Base-by-base conservation (phyloP, 1,140 invertebrate species). In the Euglossa dilemma region DNA sequence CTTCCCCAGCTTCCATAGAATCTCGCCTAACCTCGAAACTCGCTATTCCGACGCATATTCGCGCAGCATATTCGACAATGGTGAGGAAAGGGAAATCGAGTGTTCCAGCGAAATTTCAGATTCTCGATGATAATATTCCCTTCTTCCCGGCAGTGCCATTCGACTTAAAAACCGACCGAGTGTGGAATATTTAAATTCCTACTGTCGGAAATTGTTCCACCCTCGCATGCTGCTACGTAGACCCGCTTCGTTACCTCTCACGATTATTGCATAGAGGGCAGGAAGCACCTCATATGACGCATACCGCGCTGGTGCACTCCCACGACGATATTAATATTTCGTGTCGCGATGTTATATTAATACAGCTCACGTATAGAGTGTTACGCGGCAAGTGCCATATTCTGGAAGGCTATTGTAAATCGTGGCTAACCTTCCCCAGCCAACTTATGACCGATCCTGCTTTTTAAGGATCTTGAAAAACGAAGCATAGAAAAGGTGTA, bases 271-370 rank as follows among this genome's bases (percentile, higher is more conserved):
- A 86, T 28, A 59, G n/a, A 52, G 79, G 52, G 61, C 69, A 70
- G 80, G 74, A 85, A 85, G 75, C 69, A 16, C 77, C 83, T 89
- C 87, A 88, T 89, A 90, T 88, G 86, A 67, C 74, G 85, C 91
- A 91, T 91, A 85, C 89, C 90, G 56, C 57, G 72, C 59, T 16
- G 78, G 56, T 85, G 70, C 64, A 76, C 83, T 90, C 80, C 78
- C 80, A 63, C 79, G 76, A 86, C 85, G 87, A 87, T 90, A 90
- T 91, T 90, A 90, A 90, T 89, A 91, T 91, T 79, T 82, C 85
- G 80, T 83, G 70, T 80, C 76, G 77, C 75, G 80, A 89, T 90
- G 88, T 89, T 85, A 85, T 85, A 87, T 87, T 87, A 87, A 87
- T 87, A 73, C 63, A 59, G 66, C 47, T n/a, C 70, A n/a, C 61